phyloP scores from a whole-genome alignment of 2,797 vertebrate species.

The Rachycentron canadum region DNA sequence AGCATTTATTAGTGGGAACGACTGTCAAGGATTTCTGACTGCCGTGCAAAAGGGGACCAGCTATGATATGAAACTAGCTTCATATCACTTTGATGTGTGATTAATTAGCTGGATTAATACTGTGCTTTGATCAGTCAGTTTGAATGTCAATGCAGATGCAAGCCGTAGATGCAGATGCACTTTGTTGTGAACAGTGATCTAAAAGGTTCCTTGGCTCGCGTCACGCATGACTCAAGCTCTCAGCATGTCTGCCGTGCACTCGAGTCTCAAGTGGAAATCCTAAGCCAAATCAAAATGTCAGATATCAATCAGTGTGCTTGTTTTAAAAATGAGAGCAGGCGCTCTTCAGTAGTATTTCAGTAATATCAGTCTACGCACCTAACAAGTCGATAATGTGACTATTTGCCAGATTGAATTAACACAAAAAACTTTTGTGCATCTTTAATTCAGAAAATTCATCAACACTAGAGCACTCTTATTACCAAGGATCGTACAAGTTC shows the following conservation, averaged over 20 bases:
- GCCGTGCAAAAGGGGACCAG: constrained; percentile 25
- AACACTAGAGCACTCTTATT: background rate
- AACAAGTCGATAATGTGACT: constrained; percentile 51
- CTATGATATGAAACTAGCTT: constrained; percentile 24
- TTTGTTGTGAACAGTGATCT: constrained; percentile 55
- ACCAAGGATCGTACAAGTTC: background rate
- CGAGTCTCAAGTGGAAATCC: constrained; percentile 51
- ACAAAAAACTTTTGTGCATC: constrained; percentile 21
- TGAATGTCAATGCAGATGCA: constrained; percentile 59
- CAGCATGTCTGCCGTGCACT: constrained; percentile 40
- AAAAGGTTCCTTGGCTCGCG: constrained; percentile 48
- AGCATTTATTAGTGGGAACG: constrained; percentile 48
- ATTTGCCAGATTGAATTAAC: constrained; percentile 48
- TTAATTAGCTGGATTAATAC: constrained; percentile 72
- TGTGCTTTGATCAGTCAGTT: constrained; percentile 66
- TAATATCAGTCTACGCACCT: constrained; percentile 46
- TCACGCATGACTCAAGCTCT: constrained; percentile 33
- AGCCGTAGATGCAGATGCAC: constrained; percentile 47
- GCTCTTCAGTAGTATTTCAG: constrained; percentile 31
- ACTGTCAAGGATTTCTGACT: constrained; percentile 64
- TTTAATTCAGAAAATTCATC: background rate
- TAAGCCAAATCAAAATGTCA: constrained; percentile 64
- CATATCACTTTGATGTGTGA: constrained; percentile 65
- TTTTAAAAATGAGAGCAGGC: constrained; percentile 47
- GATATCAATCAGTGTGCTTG: constrained; percentile 61